Base-by-base conservation (phyloP, 92 coral and sea anemone genomes). In the Zoanthus sociatus region DNA sequence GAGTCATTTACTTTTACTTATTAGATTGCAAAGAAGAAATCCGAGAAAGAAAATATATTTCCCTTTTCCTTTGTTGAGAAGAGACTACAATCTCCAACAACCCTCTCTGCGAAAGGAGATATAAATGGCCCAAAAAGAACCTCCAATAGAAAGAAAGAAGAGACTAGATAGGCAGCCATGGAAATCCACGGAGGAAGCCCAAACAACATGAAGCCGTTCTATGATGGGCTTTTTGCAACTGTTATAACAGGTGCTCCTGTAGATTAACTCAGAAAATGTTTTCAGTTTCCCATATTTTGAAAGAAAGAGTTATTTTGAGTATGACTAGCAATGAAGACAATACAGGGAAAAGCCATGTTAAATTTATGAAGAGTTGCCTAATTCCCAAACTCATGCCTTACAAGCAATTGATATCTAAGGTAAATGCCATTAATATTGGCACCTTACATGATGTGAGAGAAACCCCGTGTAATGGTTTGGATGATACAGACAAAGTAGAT, bases 361-460 rank as follows among this genome's bases (percentile, higher is more conserved):
- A 90, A 81, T 86, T 90, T 32, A 86, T 78, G 87, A 79, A 88
- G 47, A 88, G 56, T 67, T 76, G 82, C 73, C 84, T 63, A 9
- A 47, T 91, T n/a, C 89, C 94, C 42, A 87, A 78, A 58, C 78
- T 89, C 7, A 73, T 92, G 13, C 83, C 94, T 51, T 92, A 89
- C 84, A 66, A 87, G 33, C 67, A 84, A 51, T 68, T 94, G 46
- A 89, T 92, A 92, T 33, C 87, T 37, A 82, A 82, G 83, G 71
- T 94, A 16, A 91, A 94, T 37, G 60, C 75, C 16, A 87, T 94
- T 60, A 82, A 92, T 46, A 92, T 89, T 86, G 96, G 94, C 69
- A 84, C 71, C 26, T 73, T 94, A 10, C 67, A 91, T 78, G 88
- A 76, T 89, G 93, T 92, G 20, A 87, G 87, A 53, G 94, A 91